Conservation (phyloP, 1,140 invertebrate species). For the Drosophila serrata region DNA sequence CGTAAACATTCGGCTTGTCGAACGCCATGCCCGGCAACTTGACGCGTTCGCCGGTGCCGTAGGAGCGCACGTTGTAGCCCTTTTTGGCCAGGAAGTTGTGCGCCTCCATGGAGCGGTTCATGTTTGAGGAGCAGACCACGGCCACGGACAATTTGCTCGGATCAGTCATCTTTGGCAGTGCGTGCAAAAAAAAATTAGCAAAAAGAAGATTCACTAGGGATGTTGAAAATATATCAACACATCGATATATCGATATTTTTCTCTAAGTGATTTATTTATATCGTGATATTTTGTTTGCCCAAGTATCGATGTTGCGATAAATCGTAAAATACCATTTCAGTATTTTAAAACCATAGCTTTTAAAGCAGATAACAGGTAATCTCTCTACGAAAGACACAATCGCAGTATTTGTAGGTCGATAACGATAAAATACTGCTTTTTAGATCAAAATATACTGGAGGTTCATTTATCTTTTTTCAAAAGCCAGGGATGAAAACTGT, state of each 20-base stretch:
- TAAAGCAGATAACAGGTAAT: too few relatives aligned
- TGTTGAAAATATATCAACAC: neutral
- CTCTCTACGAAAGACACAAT: too few relatives aligned
- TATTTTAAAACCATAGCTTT: neutral
- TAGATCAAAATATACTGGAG: too few relatives aligned
- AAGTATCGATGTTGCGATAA: neutral
- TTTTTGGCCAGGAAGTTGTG: conserved; percentile 98
- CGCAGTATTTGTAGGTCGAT: too few relatives aligned
- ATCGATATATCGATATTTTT: neutral
- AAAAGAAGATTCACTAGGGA: neutral
- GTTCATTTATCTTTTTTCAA: too few relatives aligned
- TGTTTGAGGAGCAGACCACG: conserved; percentile 99
- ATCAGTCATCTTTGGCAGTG: conserved; percentile 80
- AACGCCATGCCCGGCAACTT: conserved; percentile 98
- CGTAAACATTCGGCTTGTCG: conserved; percentile 99
- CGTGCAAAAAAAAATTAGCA: conserved; percentile 16
- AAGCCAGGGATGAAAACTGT: too few relatives aligned
- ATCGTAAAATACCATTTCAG: neutral
- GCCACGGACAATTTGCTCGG: conserved; percentile 91
- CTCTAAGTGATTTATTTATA: too few relatives aligned
- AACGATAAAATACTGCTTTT: too few relatives aligned
- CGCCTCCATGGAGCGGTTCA: conserved; percentile 99
- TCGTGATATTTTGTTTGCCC: neutral
- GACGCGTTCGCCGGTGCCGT: conserved; percentile 98
- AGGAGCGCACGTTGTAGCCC: conserved; percentile 97